These are phyloP conservation scores for Epinotia demarniana DNA, from an alignment of 2,888 invertebrate species.

Conservation along the genomic window DNA sequence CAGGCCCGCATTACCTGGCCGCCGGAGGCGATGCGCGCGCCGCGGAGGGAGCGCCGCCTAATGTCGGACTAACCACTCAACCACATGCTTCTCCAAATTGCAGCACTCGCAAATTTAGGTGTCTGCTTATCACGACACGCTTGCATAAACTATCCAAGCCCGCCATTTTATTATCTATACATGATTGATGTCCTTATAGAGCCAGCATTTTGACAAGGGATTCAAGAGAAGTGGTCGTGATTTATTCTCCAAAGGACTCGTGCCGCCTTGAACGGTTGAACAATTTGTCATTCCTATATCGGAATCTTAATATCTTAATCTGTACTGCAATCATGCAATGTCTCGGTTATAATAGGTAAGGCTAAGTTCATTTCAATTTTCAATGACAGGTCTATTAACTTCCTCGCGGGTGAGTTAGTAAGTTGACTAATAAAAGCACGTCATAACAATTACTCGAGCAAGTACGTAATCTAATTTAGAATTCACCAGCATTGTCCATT, in stretches of 20 bases:
- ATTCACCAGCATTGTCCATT: constrained; percentile 73
- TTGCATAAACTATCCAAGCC: constrained; percentile 41
- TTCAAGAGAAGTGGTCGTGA: constrained; percentile 42
- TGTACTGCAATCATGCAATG: constrained; percentile 37
- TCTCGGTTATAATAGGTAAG: constrained; percentile 38
- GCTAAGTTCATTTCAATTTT: constrained; percentile 42
- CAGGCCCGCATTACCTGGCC: constrained; percentile 73
- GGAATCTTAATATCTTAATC: constrained; percentile 42
- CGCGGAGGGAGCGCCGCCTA: constrained; percentile 55
- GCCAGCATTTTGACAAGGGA: constrained; percentile 38
- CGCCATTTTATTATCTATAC: constrained; percentile 34
- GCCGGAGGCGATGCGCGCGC: constrained; percentile 67
- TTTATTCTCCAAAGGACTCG: constrained; percentile 43
- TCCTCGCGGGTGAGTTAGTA: constrained; percentile 44
- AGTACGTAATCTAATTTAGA: constrained; percentile 72
- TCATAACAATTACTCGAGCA: constrained; percentile 70
- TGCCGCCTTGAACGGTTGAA: constrained; percentile 40
- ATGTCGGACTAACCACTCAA: constrained; percentile 46
- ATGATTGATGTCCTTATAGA: constrained; percentile 42
- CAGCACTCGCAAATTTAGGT: constrained; percentile 44
- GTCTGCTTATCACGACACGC: constrained; percentile 46
- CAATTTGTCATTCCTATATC: constrained; percentile 42
- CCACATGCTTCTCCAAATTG: constrained; percentile 47
- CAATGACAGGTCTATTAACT: constrained; percentile 43
- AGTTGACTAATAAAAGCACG: constrained; percentile 62